phyloP scores from a whole-genome alignment of 1,140 invertebrate genomes.

The Limonius californicus region DNA sequence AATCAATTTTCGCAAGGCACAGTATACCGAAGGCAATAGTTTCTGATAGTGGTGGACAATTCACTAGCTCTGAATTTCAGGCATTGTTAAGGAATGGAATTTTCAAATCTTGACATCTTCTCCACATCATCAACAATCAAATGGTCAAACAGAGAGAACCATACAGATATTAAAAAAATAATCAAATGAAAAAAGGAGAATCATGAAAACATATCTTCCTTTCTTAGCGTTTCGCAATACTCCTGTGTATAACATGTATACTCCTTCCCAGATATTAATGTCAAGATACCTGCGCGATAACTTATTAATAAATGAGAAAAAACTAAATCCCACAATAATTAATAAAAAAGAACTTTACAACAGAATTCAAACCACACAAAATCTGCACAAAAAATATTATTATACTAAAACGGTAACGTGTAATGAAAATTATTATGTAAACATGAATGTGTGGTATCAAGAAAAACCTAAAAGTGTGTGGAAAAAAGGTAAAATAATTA shows the following conservation, averaged over 20 bases:
- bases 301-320: conserved; percentile 11
- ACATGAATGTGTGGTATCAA: conserved; percentile 5
- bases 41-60: conserved; percentile 45
- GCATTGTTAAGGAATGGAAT: conserved; percentile 34
- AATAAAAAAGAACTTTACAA: conserved; percentile 8
- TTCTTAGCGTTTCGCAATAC: neutral
- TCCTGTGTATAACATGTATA: neutral
- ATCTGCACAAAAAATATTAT: conserved; percentile 11
- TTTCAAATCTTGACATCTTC: conserved; percentile 35
- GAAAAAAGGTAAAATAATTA: conserved; percentile 8
- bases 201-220: neutral
- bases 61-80: conserved; percentile 41
- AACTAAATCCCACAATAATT: conserved; percentile 10
- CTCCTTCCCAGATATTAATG: conserved; percentile 14
- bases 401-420: conserved; percentile 6
- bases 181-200: conserved; percentile 27
- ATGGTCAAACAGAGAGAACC: conserved; percentile 40
- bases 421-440: neutral
- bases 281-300: conserved; percentile 13
- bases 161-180: conserved; percentile 34
- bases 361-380: conserved; percentile 2
- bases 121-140: conserved; percentile 40
- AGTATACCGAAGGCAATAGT: conserved; percentile 38
- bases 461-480: conserved; percentile 17
- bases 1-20: conserved; percentile 34